phyloP scores from a whole-genome alignment of 2,113 vertebrate species.

The Ibidorhyncha struthersii region DNA sequence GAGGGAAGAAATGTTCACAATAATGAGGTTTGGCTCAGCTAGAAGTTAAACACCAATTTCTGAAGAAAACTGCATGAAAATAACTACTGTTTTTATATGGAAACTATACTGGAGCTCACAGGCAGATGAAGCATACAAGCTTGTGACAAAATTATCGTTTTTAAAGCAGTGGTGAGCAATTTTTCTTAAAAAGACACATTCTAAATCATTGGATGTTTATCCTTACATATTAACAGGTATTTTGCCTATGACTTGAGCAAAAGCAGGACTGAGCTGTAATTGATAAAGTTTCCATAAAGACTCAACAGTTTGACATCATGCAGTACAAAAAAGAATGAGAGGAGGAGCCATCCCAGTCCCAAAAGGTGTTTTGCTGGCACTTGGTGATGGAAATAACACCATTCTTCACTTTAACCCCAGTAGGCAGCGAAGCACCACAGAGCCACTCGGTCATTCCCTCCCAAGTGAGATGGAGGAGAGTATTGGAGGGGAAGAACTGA shows the following conservation, averaged over 20 bases:
- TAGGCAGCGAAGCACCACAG: neutral
- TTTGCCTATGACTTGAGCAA: neutral
- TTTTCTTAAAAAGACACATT: neutral
- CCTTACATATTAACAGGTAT: neutral
- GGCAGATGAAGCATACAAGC: neutral
- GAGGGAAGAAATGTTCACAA: neutral
- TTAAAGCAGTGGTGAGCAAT: neutral
- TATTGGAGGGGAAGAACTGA: neutral
- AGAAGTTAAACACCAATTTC: neutral
- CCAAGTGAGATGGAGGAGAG: neutral
- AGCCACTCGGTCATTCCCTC: neutral
- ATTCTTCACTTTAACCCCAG: neutral
- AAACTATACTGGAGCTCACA: neutral
- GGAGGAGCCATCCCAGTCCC: neutral
- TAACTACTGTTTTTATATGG: neutral
- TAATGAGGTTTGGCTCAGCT: neutral
- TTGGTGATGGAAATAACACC: neutral
- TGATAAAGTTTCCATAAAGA: neutral
- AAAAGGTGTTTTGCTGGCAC: neutral
- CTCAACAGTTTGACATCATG: neutral
- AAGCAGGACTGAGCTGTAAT: neutral
- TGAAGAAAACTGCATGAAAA: neutral
- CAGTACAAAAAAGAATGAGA: neutral
- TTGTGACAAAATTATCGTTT: neutral
- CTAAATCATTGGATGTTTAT: neutral